Evolutionary conservation across 2,113 vertebrate genomes (phyloP), one percentile per base, ranked within the genome.

Genomic region (Podarcis raffonei): DNA sequence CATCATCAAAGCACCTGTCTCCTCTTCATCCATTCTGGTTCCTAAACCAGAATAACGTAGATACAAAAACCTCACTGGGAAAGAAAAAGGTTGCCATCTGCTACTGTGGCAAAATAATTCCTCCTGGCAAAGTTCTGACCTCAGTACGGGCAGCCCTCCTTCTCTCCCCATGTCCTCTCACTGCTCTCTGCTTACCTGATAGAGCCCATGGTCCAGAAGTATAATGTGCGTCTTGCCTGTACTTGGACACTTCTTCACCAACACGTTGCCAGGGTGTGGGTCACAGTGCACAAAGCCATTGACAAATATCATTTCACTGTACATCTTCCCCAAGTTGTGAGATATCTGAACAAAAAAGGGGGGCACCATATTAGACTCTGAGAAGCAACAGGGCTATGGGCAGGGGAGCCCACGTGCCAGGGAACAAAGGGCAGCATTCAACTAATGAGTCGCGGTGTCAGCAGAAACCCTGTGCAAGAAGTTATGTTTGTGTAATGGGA

Each of bases 301-400:
- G 91, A 99, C 97, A 69, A 99, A 99, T 92, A 99, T 99, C 99
- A 99, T 99, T 94, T 99, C 99, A 0, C 99, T 99, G 96, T 99
- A 99, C 89, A 99, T 95, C 90, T 98, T 98, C 11, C 98, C 98
- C 95, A 99, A 90, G 89, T 98, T 97, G 89, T 97, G 97, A 0
- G 99, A 99, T 91, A 99, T 97, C 99, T 99, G 96, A 75, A 89
- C 92, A 83, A 42, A 92, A 92, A 62, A 81, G 81, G 91, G 87
- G 1, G 12, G 16, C 16, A 30, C 20, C 9, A 78, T n/a, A 37
- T 9, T 37, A 5, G 48, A 22, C 5, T 13, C 30, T 16, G 11
- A 7, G 5, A 85, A 62, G 32, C 39, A 85, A 72, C 27, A 57
- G 83, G 25, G 22, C 25, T 57, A 87, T 4, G 23, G 77, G 25